A percentile compares a stretch with the other conserved stretches of the same genome.
Evolutionary conservation across 2,113 vertebrate species (phyloP).

Genomic region (Catharus bicknelli): DNA sequence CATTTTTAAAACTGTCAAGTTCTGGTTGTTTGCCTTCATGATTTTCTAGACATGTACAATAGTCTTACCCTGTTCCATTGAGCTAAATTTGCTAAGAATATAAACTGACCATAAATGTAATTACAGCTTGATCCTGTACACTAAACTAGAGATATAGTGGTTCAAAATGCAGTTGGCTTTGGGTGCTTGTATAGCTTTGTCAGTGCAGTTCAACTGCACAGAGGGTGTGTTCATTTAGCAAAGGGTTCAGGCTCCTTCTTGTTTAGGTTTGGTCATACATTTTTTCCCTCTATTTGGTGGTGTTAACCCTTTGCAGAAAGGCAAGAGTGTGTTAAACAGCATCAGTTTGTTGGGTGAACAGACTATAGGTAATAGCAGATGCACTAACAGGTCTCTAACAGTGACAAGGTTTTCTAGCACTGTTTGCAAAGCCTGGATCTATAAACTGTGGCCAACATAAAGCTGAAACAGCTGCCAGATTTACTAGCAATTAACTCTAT

Average conservation of each 20-base stretch:
- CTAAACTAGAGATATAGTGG: neutral
- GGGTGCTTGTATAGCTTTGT: neutral
- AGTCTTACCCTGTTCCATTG: neutral
- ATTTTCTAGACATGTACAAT: neutral
- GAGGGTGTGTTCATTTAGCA: neutral
- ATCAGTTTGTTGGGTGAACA: neutral
- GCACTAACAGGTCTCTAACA: neutral
- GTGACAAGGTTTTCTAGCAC: neutral
- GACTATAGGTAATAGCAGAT: neutral
- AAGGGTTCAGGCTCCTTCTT: neutral
- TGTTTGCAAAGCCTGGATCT: neutral
- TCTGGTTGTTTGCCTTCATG: neutral
- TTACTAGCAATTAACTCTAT: neutral
- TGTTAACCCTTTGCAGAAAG: neutral
- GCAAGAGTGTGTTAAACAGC: neutral
- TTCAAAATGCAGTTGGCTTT: neutral
- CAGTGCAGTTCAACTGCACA: neutral
- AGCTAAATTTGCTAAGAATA: neutral
- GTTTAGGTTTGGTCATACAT: neutral
- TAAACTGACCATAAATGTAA: neutral
- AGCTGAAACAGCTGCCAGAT: neutral
- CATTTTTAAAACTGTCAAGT: neutral
- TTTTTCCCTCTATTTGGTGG: neutral
- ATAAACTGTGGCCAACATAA: neutral
- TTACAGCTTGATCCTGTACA: neutral